A percentile compares a stretch with the other conserved stretches of the same genome.
These are phyloP conservation scores for Monoplex corrugatus DNA, from an alignment of 2,888 invertebrate species.

Conservation along the genomic window DNA sequence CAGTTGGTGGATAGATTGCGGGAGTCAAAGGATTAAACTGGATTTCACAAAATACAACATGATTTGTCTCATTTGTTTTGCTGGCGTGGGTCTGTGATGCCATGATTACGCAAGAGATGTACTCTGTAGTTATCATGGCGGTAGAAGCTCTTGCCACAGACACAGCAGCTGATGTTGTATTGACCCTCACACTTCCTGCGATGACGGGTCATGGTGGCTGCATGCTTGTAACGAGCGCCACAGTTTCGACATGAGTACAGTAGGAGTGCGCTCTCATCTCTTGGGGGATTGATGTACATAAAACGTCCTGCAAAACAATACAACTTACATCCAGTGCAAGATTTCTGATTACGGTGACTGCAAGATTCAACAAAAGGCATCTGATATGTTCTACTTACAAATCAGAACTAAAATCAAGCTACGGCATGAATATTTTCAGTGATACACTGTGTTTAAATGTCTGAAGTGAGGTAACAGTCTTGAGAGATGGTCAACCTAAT, in stretches of 20 bases:
- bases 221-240: conserved; percentile 47
- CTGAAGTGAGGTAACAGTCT: too few species aligned
- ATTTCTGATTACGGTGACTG: too few species aligned
- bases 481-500: too few species aligned
- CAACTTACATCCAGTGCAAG: neutral
- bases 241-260: conserved; percentile 50
- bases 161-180: conserved; percentile 31
- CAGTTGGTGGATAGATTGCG: too few species aligned
- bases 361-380: too few species aligned
- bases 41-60: neutral
- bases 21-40: neutral
- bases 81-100: neutral
- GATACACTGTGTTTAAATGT: too few species aligned
- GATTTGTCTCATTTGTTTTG: neutral
- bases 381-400: too few species aligned
- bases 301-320: conserved; percentile 14
- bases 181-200: conserved; percentile 55
- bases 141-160: conserved; percentile 34
- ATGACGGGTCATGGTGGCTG: conserved; percentile 51
- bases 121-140: conserved; percentile 40
- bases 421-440: too few species aligned
- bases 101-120: conserved; percentile 25
- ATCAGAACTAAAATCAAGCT: too few species aligned
- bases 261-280: neutral
- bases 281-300: neutral